A percentile compares a stretch with the other conserved stretches of the same genome.
Conservation (phyloP, 2,797 vertebrate genomes). For the Anguilla megastoma region DNA sequence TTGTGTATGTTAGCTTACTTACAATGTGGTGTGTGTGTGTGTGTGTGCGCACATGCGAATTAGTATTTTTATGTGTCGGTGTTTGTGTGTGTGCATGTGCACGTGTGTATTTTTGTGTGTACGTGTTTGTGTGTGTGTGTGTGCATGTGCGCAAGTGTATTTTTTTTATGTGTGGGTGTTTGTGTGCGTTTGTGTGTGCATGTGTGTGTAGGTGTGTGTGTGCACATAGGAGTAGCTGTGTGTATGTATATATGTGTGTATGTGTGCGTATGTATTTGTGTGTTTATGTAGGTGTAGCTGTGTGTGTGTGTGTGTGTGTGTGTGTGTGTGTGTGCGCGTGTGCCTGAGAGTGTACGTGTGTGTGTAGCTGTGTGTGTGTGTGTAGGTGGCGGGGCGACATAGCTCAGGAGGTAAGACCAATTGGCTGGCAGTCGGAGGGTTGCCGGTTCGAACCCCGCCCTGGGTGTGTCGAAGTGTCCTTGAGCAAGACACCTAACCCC, state of each 20-base stretch:
- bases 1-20: background rate
- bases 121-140: background rate
- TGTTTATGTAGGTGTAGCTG: background rate
- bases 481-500: too few relatives aligned
- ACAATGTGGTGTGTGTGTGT: background rate
- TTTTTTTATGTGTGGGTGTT: background rate
- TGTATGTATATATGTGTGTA: background rate
- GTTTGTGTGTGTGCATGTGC: constrained; percentile 17
- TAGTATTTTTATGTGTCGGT: background rate
- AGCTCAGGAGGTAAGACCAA: too few relatives aligned
- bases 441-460: too few relatives aligned
- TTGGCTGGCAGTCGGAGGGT: too few relatives aligned
- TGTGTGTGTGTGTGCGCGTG: too few relatives aligned
- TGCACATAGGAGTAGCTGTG: background rate
- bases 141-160: background rate
- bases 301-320: background rate
- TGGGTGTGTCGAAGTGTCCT: too few relatives aligned
- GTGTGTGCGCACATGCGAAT: background rate
- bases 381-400: too few relatives aligned
- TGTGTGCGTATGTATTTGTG: background rate
- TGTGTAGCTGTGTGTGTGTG: too few relatives aligned
- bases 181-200: background rate
- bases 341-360: too few relatives aligned
- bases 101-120: background rate
- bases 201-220: background rate